A percentile compares a stretch with the other conserved stretches of the same genome.
Conservation (phyloP, 2,888 invertebrate species). For the Magallana nippona region DNA sequence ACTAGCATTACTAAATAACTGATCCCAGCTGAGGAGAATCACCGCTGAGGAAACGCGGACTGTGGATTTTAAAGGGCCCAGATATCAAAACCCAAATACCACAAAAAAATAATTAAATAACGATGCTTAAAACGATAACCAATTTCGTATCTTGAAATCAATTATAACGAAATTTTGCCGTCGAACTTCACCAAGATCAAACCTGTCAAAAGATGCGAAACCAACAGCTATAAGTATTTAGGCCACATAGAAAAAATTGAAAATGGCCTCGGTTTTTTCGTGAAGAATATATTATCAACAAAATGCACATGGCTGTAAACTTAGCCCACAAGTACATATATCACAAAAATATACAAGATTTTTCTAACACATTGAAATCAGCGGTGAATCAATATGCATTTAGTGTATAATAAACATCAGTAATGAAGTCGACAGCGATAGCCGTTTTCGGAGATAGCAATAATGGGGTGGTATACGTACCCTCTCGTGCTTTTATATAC, state of each 20-base stretch:
- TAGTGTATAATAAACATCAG: slow-evolving; percentile 6
- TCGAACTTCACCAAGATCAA: no score
- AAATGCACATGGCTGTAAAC: background rate
- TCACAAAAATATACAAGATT: background rate
- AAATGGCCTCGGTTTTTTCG: background rate
- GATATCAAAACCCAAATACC: no score
- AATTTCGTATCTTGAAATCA: no score
- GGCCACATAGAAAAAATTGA: background rate
- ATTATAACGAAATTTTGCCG: no score
- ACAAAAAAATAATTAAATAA: no score
- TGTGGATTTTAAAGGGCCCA: no score
- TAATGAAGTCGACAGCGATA: background rate
- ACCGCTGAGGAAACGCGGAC: no score
- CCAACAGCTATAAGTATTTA: background rate
- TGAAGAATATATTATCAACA: background rate
- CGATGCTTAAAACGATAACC: no score
- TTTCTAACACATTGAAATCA: background rate
- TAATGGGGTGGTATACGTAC: slow-evolving; percentile 63
- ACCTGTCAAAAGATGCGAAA: slow-evolving; percentile 14
- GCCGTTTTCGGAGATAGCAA: slow-evolving; percentile 22
- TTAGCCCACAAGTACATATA: background rate
- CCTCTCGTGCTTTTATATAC: slow-evolving; percentile 80
- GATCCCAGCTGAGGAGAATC: no score
- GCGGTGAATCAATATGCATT: background rate
- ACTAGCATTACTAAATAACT: no score